These are phyloP conservation scores for Neofelis nebulosa DNA, from an alignment of 2,113 vertebrate genomes.

Conservation along the genomic window DNA sequence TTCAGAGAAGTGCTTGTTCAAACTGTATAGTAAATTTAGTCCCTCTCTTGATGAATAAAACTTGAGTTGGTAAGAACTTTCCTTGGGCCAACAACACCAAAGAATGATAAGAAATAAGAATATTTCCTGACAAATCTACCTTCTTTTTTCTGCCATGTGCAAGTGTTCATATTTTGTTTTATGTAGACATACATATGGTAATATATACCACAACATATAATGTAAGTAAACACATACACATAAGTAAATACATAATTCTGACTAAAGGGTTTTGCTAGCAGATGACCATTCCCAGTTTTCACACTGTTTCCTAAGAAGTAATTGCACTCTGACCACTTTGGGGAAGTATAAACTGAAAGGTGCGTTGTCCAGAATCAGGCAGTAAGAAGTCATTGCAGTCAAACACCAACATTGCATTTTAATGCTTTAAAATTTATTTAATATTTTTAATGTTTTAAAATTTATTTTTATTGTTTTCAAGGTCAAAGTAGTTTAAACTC, in stretches of 20 bases:
- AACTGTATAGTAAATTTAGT: not conserved
- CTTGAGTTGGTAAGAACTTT: constrained; percentile 28
- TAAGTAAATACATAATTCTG: not conserved
- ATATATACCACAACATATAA: not conserved
- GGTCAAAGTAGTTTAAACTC: not conserved
- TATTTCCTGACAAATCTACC: not conserved
- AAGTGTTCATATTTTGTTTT: not conserved
- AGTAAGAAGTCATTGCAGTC: not conserved
- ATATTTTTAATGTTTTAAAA: not conserved
- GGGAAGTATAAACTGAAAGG: not conserved
- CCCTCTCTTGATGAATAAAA: constrained; percentile 36
- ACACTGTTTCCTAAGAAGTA: not conserved
- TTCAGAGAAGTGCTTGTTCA: not conserved
- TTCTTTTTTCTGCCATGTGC: not conserved
- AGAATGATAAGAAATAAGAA: not conserved
- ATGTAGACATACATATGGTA: not conserved
- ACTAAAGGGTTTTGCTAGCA: not conserved
- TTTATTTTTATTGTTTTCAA: constrained; percentile 3
- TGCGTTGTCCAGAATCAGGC: not conserved
- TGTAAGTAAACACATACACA: not conserved
- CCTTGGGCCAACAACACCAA: not conserved
- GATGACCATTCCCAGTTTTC: not conserved
- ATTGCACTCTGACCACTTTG: not conserved
- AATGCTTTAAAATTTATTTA: not conserved
- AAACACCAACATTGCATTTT: not conserved